A percentile compares a stretch with the other conserved stretches of the same genome.
These are phyloP conservation scores for Drosophila prosaltans DNA, from an alignment of 1,140 invertebrate genomes.

Conservation along the genomic window DNA sequence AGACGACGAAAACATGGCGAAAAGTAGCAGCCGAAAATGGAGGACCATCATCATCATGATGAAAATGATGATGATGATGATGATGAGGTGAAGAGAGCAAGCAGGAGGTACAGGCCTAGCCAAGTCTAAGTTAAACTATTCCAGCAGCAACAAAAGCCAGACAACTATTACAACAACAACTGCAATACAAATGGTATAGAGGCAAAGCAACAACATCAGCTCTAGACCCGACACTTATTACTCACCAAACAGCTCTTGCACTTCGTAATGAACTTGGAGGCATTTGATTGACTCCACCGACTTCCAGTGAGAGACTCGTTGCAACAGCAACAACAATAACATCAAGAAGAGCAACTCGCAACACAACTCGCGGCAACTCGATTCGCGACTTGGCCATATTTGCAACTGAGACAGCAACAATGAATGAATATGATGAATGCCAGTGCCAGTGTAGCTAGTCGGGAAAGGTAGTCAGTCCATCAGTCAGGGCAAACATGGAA, in stretches of 20 bases:
- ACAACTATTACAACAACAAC: conserved; percentile 57
- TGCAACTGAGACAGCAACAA: conserved; percentile 54
- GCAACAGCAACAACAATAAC: no score
- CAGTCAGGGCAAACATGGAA: conserved; percentile 44
- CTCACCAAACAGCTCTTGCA: conserved; percentile 74
- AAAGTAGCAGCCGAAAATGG: conserved; percentile 74
- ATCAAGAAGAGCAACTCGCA: conserved; percentile 18
- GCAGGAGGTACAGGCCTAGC: conserved; percentile 22
- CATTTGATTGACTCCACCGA: conserved; percentile 67
- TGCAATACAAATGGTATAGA: background rate
- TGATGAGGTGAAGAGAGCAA: conserved; percentile 33
- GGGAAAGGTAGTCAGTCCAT: conserved; percentile 14
- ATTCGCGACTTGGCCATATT: conserved; percentile 60
- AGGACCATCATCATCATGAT: conserved; percentile 56
- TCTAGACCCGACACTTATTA: conserved; percentile 65
- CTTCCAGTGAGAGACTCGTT: conserved; percentile 10
- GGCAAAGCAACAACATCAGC: background rate
- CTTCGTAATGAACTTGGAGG: conserved; percentile 74
- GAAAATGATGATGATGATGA: conserved; percentile 42
- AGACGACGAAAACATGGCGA: conserved; percentile 34
- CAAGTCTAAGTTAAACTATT: conserved; percentile 29
- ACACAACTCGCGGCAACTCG: conserved; percentile 27
- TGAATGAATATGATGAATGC: conserved; percentile 76
- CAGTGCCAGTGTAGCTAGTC: conserved; percentile 45
- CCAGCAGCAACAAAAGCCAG: conserved; percentile 28